phyloP scores from a whole-genome alignment of 2,888 invertebrate species.

The Dryococelus australis region DNA sequence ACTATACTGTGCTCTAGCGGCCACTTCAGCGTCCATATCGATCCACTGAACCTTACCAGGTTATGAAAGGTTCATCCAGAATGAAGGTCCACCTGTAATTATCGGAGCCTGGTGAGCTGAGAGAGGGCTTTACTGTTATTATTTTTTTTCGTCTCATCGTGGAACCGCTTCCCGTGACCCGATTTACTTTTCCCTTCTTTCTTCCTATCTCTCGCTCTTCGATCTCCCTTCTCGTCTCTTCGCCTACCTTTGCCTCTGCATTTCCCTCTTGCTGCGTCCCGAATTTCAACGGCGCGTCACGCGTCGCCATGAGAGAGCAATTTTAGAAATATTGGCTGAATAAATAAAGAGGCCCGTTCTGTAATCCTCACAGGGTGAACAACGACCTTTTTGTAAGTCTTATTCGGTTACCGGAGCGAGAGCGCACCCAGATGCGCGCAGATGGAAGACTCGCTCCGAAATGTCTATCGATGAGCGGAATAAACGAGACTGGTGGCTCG shows the following conservation, averaged over 20 bases:
- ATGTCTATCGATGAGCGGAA: neutral
- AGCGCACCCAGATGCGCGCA: neutral
- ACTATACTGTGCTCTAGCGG: no score
- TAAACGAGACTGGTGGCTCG: neutral
- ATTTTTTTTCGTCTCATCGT: no score
- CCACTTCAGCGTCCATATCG: no score
- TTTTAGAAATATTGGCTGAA: constrained; percentile 6
- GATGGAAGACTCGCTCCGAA: neutral
- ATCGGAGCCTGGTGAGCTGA: no score
- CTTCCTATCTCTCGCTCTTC: neutral
- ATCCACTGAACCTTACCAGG: no score
- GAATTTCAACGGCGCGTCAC: neutral
- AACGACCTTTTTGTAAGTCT: neutral
- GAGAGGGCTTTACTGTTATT: no score
- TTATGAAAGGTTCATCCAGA: no score
- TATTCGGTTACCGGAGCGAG: neutral
- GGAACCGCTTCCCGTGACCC: no score
- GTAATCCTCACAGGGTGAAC: neutral
- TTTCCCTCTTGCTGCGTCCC: neutral
- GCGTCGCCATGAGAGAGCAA: constrained; percentile 7
- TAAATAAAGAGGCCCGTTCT: neutral
- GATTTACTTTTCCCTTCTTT: no score
- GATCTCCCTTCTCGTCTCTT: neutral
- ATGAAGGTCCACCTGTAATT: no score
- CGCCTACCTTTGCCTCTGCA: neutral